Base-by-base conservation (phyloP, 2,113 vertebrate genomes). In the Tragelaphus imberbis region DNA sequence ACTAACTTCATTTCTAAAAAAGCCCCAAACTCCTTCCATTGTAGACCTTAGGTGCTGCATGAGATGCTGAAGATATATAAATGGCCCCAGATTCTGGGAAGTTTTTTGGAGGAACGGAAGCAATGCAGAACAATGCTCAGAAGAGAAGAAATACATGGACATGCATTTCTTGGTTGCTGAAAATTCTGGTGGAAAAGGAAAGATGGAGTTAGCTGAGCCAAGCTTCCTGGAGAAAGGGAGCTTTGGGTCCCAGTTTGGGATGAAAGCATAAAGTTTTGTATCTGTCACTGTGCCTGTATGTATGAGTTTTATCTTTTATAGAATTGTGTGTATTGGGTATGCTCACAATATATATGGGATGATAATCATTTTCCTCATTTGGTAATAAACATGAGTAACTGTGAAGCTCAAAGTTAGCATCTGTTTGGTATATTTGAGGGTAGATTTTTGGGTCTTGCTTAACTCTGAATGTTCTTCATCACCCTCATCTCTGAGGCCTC, bases 301-400 rank as follows among this genome's bases (percentile, higher is more conserved):
- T 79, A 40, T n/a, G 14, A 33, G 44, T 53, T 33, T n/a, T 13
- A 10, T 19, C 51, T 59, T 7, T 0, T 0, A 0, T 0, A 13
- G 55, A 40, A 9, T 2, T 25, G 14, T 28, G 27, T 2, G 4
- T 11, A 19, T 30, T 8, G 49, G 25, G 5, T 14, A 9, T 3
- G 30, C 4, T 36, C 40, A 68, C 17, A 23, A 47, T 5, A 6
- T 1, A 10, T 1, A 0, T 1, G 28, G 33, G 4, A 33, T 47
- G 3, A 15, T 4, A 47, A 36, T 25, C 6, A 0, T 17, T n/a
- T 82, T 71, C 49, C 44, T 68, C 7, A 23, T 58, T 53, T 51
- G 82, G 21, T 30, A 27, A 56, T 4, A 63, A 7, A 40, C 25
- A 16, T 0, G 13, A 86, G n/a, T 75, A 61, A 15, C 55, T 1